Evolutionary conservation across 2,797 vertebrate genomes (phyloP), one percentile per base, ranked within the genome.

Genomic region (Chelon auratus): DNA sequence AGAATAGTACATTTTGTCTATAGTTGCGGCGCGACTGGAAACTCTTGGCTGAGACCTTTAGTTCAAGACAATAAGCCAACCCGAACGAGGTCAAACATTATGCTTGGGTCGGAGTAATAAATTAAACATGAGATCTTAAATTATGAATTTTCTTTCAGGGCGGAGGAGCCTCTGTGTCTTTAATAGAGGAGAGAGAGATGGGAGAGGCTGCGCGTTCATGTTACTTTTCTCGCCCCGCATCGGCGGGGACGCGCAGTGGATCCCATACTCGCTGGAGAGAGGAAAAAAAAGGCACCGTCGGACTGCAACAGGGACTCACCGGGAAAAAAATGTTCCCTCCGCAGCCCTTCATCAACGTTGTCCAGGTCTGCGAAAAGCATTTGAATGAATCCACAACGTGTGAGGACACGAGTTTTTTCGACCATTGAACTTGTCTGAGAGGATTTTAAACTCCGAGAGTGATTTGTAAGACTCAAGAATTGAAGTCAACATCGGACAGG

Each of bases 171-270:
- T 83, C 87, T 89, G 83, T 82, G 75, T 91, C 88, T 91, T 94
- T 95, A 94, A 95, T 92, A 84, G 82, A 71, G 76, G 75, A 45
- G 73, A 80, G 68, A 73, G 48, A 85, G 91, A 93, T 93, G 94
- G 96, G 95, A 95, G 94, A 95, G 93, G 93, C 93, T 93, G 91
- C 92, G 94, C 95, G 95, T 92, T 89, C 93, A 84, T 87, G 74
- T 42, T 4, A 69, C 73, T 77, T 85, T 65, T 65, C 83, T 92
- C 82, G 76, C 81, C 86, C 70, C 55, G 68, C 71, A 77, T 68
- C 82, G 72, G 67, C 93, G 93, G 88, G 93, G 76, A 81, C 94
- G 94, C 94, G 94, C 94, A 82, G 26, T 47, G 87, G 78, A 86
- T 74, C 82, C 62, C 75, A 63, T 84, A 82, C 85, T 89, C 78